Base-by-base conservation (phyloP, 2,797 vertebrate genomes). In the Poliocrania exsul region DNA sequence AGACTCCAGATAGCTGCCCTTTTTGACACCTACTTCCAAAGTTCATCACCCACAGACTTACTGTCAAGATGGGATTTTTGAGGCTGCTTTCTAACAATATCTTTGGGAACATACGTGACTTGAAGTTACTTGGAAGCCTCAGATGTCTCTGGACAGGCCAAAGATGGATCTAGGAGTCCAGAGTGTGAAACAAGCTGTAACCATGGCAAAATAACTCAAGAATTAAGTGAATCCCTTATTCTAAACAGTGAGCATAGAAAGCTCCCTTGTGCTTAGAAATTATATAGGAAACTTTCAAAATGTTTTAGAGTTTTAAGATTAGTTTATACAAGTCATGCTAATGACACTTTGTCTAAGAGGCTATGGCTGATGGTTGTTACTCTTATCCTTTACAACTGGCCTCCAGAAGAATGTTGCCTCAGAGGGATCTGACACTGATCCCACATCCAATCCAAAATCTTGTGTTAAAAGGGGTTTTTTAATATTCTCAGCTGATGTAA, bases 401-500 rank as follows among this genome's bases (percentile, higher is more conserved):
- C 23, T 12, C 62, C 54, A 77, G 37, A 42, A 81, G 37, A 90
- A 69, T 33, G 16, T 29, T 73, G 60, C 42, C 35, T 40, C 33
- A 87, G 51, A 70, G 67, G 37, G 33, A 28, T 79, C 24, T 65
- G 31, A 85, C 47, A 60, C 50, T 66, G 69, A 79, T 75, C 54
- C 62, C 33, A 66, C 33, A 70, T 38, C 15, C 35, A 58, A 35
- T 77, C 61, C 64, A 86, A 89, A 94, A 65, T 51, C 81, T 37
- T 62, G 44, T 78, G 37, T 62, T 75, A 51, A 47, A 90, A 69
- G 14, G 3, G 5, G 10, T 19, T 58, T 73, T 82, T 35, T 10
- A 75, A 77, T 84, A 92, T 81, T 58, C 17, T 73, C 67, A 91
- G 82, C 72, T 91, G 93, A 90, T 77, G n/a, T 57, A 84, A 95